A percentile compares a stretch with the other conserved stretches of the same genome.
Evolutionary conservation across 2,888 invertebrate species (phyloP).

Genomic region (Ormyrus rosae): DNA sequence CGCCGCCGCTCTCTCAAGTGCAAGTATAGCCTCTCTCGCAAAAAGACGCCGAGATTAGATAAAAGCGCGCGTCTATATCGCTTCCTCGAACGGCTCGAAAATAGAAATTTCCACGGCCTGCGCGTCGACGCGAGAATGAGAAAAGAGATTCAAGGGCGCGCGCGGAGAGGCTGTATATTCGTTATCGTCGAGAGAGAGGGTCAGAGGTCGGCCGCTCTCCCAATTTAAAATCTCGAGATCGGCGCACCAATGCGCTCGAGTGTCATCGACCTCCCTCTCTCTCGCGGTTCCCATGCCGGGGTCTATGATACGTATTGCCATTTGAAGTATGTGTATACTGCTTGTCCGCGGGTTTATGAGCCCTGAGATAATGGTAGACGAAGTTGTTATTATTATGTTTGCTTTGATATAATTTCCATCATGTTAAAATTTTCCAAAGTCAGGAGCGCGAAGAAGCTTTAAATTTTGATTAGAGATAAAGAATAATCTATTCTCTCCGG

Average conservation of each 20-base stretch:
- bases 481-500: too few relatives aligned
- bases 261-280: conserved; percentile 7
- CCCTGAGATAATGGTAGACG: too few relatives aligned
- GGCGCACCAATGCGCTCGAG: not conserved
- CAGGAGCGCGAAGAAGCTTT: too few relatives aligned
- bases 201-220: conserved; percentile 40
- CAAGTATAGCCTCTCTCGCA: not conserved
- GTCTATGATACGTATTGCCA: too few relatives aligned
- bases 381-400: too few relatives aligned
- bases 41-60: conserved; percentile 39
- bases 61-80: conserved; percentile 22
- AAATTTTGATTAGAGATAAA: too few relatives aligned
- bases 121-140: not conserved
- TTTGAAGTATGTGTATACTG: too few relatives aligned
- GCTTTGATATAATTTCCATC: too few relatives aligned
- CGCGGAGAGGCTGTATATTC: not conserved
- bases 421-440: too few relatives aligned
- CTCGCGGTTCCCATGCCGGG: too few relatives aligned
- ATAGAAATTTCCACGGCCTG: conserved; percentile 48
- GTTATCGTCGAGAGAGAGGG: conserved; percentile 6
- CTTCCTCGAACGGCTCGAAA: conserved; percentile 26
- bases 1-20: too few relatives aligned
- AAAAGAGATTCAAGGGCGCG: conserved; percentile 20
- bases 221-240: conserved; percentile 35
- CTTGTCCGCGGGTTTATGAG: too few relatives aligned